Percentiles rank a stretch among this genome's conserved stretches.
These are phyloP conservation scores for Alsophila aescularia DNA, from an alignment of 2,888 invertebrate species.

Conservation along the genomic window DNA sequence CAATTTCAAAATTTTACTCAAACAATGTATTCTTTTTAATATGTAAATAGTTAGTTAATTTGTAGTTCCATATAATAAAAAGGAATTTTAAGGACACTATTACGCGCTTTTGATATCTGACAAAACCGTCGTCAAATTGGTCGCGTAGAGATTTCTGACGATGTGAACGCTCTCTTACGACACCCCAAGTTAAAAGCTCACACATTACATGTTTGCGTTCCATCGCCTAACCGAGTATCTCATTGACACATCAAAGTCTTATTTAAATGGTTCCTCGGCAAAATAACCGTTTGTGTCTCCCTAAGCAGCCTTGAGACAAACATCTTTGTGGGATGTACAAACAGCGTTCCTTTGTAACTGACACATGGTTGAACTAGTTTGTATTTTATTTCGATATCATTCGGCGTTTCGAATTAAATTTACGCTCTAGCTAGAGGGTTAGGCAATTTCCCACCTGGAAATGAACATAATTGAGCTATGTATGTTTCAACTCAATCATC, in stretches of 20 bases:
- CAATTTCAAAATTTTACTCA: too few relatives aligned
- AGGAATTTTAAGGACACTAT: too few relatives aligned
- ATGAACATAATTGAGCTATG: neutral
- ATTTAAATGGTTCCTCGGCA: slow-evolving; percentile 66
- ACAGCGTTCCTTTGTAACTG: slow-evolving; percentile 46
- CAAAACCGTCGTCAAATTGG: too few relatives aligned
- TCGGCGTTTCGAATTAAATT: slow-evolving; percentile 10
- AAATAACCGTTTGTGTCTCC: slow-evolving; percentile 56
- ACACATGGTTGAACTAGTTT: slow-evolving; percentile 9
- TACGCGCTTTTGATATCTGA: too few relatives aligned
- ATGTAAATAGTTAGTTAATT: too few relatives aligned
- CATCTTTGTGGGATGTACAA: slow-evolving; percentile 52
- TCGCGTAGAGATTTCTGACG: too few relatives aligned
- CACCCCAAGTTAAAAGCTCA: neutral
- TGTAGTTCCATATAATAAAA: too few relatives aligned
- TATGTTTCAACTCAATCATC: too few relatives aligned
- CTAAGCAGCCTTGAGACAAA: slow-evolving; percentile 37
- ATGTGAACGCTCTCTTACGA: too few relatives aligned
- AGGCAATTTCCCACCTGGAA: neutral
- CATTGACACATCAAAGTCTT: slow-evolving; percentile 69
- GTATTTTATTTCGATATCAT: slow-evolving; percentile 36
- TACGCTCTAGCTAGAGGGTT: neutral
- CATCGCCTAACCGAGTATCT: slow-evolving; percentile 50
- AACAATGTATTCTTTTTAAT: too few relatives aligned
- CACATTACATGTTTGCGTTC: slow-evolving; percentile 36